A percentile compares a stretch with the other conserved stretches of the same genome.
These are phyloP conservation scores for Neogale vison DNA, from an alignment of 2,113 vertebrate genomes.

Conservation along the genomic window DNA sequence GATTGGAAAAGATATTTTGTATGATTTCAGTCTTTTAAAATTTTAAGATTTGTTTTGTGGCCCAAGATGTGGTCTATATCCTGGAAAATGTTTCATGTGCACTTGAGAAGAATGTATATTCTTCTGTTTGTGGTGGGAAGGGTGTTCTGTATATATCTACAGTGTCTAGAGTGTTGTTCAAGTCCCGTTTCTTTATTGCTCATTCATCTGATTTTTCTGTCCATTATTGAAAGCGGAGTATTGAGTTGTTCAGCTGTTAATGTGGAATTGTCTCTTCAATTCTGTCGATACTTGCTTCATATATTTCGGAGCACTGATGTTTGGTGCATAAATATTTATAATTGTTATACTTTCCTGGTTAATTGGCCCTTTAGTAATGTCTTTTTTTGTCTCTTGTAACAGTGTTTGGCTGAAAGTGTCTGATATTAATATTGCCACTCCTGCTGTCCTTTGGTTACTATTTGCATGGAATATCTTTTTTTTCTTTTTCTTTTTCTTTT, in stretches of 20 bases:
- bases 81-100: not conserved
- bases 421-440: not conserved
- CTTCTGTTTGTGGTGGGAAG: not conserved
- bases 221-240: not conserved
- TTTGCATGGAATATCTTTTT: not conserved
- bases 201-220: not conserved
- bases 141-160: not conserved
- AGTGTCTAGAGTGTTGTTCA: not conserved
- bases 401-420: not conserved
- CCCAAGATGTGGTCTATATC: not conserved
- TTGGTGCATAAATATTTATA: not conserved
- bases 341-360: not conserved
- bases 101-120: not conserved
- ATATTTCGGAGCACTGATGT: not conserved
- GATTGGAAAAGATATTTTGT: not conserved
- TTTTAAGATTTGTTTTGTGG: not conserved
- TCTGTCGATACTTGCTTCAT: not conserved
- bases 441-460: not conserved
- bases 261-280: not conserved
- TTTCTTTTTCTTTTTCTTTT: not conserved
- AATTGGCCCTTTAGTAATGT: not conserved
- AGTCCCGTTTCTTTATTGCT: not conserved
- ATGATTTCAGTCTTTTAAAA: not conserved
- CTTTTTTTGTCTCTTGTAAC: not conserved
- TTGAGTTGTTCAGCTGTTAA: not conserved